Conservation (phyloP, 2,888 invertebrate species). For the Bellardia pandia region DNA sequence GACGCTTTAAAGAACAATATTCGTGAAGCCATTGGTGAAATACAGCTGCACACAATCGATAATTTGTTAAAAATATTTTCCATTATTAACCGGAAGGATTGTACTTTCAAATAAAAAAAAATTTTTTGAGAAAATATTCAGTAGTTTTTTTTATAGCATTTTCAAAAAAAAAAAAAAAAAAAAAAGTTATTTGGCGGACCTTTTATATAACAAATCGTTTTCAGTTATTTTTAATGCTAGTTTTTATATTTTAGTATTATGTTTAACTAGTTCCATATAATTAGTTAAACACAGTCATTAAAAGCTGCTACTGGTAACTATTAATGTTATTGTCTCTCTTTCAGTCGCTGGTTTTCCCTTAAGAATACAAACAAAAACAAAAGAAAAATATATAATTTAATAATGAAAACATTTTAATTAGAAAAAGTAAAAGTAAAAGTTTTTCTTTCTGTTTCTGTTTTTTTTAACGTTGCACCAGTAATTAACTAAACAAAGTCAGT, state of each 20-base stretch:
- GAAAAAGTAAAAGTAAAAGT: constrained; percentile 3
- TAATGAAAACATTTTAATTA: constrained; percentile 44
- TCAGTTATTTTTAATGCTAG: constrained; percentile 14
- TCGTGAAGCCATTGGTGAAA: too few species aligned
- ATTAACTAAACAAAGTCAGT: constrained; percentile 21
- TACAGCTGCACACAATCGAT: too few species aligned
- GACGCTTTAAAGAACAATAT: too few species aligned
- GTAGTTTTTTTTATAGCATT: too few species aligned
- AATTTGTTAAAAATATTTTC: too few species aligned
- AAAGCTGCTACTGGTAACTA: constrained; percentile 15
- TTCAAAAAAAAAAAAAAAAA: too few species aligned
- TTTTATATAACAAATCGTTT: not conserved
- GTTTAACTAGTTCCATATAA: constrained; percentile 20
- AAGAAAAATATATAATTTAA: constrained; percentile 7
- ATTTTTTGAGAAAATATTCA: too few species aligned
- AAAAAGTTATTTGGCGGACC: too few species aligned
- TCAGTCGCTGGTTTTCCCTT: constrained; percentile 11
- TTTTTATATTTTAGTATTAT: not conserved
- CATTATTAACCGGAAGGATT: too few species aligned
- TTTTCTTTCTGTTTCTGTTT: constrained; percentile 1
- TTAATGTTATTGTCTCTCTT: not conserved
- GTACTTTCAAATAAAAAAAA: too few species aligned
- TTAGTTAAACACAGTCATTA: constrained; percentile 24
- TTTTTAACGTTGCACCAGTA: constrained; percentile 4
- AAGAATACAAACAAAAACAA: constrained; percentile 30